Base-by-base conservation (phyloP, 2,113 vertebrate species). In the Periophthalmodon schlosseri region DNA sequence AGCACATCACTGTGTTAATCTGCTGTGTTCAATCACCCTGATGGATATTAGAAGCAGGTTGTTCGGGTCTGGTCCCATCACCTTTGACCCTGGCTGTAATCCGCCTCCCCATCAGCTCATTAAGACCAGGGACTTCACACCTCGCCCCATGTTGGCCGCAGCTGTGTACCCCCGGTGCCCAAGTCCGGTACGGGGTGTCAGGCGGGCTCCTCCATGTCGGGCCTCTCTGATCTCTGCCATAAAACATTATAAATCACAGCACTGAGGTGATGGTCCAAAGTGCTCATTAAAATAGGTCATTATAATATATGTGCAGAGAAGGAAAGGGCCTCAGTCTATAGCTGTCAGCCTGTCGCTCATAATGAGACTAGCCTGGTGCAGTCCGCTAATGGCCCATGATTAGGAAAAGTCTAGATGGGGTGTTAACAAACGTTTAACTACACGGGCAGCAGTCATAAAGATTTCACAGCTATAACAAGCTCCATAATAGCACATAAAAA, bases 61-160 rank as follows among this genome's bases (percentile, higher is more conserved):
- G 72, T 46, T 77, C 69, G 74, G 76, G 83, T 85, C 82, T 69
- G 73, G 81, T 87, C 83, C 80, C 85, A 46, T 82, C 82, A 90
- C 88, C 88, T 86, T 76, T 89, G 88, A 91, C 89, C 85, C 33
- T 47, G 5, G 49, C 78, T 85, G 82, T 91, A 90, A 90, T 91
- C 89, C 81, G 76, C 84, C 88, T 82, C 85, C 81, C 87, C 85
- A 80, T 86, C 87, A 76, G 84, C 92, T 94, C 90, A 89, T 93
- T 92, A 94, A 80, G 76, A 61, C 67, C 15, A n/a, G 49, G 78
- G 82, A 81, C 77, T 91, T 93, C 90, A 92, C 93, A 94, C 93
- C 90, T 93, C 88, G 86, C 10, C 61, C 88, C 93, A 93, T 91
- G 89, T 90, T 93, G 91, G 75, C 70, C 79, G 85, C 89, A 93